Percentiles rank a stretch among this genome's conserved stretches.
Evolutionary conservation across 2,888 invertebrate species (phyloP).

Genomic region (Andrena flavipes): DNA sequence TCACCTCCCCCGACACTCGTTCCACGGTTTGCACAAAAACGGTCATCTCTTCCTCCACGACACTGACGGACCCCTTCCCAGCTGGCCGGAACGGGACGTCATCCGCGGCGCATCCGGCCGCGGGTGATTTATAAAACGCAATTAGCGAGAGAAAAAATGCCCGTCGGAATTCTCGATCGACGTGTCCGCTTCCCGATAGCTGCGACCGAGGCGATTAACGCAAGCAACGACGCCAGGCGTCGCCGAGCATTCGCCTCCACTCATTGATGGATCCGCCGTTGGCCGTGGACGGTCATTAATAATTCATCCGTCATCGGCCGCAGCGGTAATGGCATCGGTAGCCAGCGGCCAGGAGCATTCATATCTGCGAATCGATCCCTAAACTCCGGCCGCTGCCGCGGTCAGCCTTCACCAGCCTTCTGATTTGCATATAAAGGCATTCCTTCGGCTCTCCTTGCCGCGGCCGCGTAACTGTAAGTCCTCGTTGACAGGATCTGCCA

Average conservation of each 20-base stretch:
- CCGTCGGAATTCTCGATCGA: constrained; percentile 48
- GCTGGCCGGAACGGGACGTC: background rate
- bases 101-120: constrained; percentile 2
- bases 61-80: background rate
- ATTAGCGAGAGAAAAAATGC: constrained; percentile 25
- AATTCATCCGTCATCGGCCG: constrained; percentile 82
- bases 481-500: constrained; percentile 84
- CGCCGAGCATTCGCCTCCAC: constrained; percentile 46
- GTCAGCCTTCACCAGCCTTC: constrained; percentile 73
- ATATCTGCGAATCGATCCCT: constrained; percentile 82
- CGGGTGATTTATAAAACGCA: constrained; percentile 34
- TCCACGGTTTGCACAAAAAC: constrained; percentile 1
- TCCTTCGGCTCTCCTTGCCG: constrained; percentile 80
- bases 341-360: constrained; percentile 69
- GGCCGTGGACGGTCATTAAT: constrained; percentile 77
- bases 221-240: constrained; percentile 49
- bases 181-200: constrained; percentile 55
- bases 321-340: constrained; percentile 65
- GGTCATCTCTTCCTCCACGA: background rate
- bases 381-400: constrained; percentile 66
- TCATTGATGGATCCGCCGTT: constrained; percentile 64
- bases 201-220: constrained; percentile 43
- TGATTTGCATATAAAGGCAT: constrained; percentile 85
- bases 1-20: constrained; percentile 7
- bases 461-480: constrained; percentile 83